phyloP scores from a whole-genome alignment of 2,113 vertebrate genomes.

The Barbus barbus region DNA sequence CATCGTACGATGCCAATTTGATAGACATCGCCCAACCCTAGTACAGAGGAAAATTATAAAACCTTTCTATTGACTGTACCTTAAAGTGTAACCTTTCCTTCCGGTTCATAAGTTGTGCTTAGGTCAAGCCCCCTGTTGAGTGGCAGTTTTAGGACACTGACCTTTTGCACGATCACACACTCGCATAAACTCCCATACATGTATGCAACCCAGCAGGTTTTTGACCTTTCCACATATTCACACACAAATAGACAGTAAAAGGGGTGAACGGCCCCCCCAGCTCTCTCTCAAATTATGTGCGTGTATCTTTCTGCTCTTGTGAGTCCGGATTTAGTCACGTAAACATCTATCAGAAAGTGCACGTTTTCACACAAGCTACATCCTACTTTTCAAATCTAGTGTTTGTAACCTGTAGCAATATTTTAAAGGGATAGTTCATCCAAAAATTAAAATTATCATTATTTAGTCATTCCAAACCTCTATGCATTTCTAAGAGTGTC shows the following conservation, averaged over 20 bases:
- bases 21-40: too few relatives aligned
- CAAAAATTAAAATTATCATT: background rate
- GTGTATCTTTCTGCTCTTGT: background rate
- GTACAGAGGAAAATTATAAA: background rate
- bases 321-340: background rate
- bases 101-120: background rate
- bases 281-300: background rate
- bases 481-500: background rate
- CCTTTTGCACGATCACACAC: constrained; percentile 46
- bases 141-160: constrained; percentile 47
- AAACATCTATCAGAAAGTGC: background rate
- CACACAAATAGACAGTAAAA: constrained; percentile 35
- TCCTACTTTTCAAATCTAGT: background rate
- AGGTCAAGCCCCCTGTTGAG: constrained; percentile 14
- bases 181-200: constrained; percentile 24
- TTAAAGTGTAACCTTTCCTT: constrained; percentile 27
- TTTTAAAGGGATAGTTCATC: background rate
- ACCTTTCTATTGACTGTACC: background rate
- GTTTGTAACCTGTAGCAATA: background rate
- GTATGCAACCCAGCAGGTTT: constrained; percentile 47
- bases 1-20: too few relatives aligned
- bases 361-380: background rate
- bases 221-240: constrained; percentile 35
- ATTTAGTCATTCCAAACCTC: background rate
- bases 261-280: constrained; percentile 23